Conservation (phyloP, 2,797 vertebrate species). For the Squalus acanthias region DNA sequence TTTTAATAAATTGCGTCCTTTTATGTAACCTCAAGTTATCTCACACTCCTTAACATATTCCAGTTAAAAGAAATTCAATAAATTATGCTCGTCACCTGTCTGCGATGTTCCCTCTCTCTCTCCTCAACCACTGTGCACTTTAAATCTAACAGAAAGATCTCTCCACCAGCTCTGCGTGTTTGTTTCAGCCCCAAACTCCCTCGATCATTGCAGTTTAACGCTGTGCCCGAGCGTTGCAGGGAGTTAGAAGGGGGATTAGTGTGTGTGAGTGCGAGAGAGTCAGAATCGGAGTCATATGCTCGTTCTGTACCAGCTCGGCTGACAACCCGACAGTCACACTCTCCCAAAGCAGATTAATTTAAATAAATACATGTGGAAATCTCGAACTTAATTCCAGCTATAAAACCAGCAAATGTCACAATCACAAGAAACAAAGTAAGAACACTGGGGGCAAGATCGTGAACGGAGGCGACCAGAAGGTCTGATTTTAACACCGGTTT, state of each 20-base stretch:
- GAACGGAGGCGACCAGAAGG: background rate
- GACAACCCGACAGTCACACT: background rate
- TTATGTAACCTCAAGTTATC: background rate
- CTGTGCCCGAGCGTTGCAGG: background rate
- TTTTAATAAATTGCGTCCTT: background rate
- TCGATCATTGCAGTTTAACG: background rate
- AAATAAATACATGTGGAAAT: background rate
- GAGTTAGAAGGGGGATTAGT: slow-evolving; percentile 20
- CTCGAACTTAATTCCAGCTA: background rate
- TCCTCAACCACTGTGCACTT: background rate
- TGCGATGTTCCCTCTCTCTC: background rate
- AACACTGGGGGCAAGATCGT: background rate
- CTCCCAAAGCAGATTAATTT: slow-evolving; percentile 17
- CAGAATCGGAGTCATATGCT: slow-evolving; percentile 23
- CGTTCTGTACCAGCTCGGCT: background rate
- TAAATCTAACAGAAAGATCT: background rate
- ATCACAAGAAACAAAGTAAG: background rate
- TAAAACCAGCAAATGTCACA: background rate
- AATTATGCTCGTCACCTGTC: background rate
- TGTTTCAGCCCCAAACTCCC: background rate
- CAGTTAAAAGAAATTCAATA: background rate
- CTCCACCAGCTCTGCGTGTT: background rate
- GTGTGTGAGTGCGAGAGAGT: background rate
- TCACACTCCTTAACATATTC: background rate
- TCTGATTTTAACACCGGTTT: background rate